Evolutionary conservation across 2,888 invertebrate genomes (phyloP), one percentile per base, ranked within the genome.

Genomic region (Microdon myrmicae): DNA sequence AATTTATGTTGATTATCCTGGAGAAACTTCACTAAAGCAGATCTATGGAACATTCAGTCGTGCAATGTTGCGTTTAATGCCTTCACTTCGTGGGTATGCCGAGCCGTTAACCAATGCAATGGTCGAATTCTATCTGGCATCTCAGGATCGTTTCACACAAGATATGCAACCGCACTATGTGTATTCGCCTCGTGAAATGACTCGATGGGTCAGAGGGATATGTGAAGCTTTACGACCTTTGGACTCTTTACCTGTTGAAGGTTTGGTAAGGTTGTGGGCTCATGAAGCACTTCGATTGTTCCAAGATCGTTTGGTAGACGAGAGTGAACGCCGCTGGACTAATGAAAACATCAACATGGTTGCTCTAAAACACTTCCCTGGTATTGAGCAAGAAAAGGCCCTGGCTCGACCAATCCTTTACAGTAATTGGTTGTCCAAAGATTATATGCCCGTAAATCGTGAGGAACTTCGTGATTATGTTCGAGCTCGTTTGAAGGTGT

Each of bases 81-180:
- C 97, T 0, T 86, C 92, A 0, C 82, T 99, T 44, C 88, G 94
- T 68, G 91, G 95, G 2, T 96, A 93, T 79, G 94, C 98, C 0
- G 98, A 97, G 75, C 94, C 98, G 1, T 83, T 99, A 28, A 99
- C 99, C 1, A 94, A 93, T 74, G 97, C 99, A 2, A 99, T 99
- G 99, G 99, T 99, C 7, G 96, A 96, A 76, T 93, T 99, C 77
- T 99, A 98, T 82, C 84, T 98, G 44, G 87, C 90, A 4, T 97
- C 97, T 3, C 98, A 99, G 82, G 98, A 98, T 78, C 85, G 90
- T 44, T 99, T 99, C 81, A 99, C 99, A 0, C 98, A 98, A 81
- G 99, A 99, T 80, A 98, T 98, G 95, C 99, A 99, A 80, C 99
- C 99, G 1, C 99, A 99, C 81, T 99, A 99, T 79, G 97, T 99